These are phyloP conservation scores for Struthio camelus DNA, from an alignment of 2,113 vertebrate species.

Conservation along the genomic window DNA sequence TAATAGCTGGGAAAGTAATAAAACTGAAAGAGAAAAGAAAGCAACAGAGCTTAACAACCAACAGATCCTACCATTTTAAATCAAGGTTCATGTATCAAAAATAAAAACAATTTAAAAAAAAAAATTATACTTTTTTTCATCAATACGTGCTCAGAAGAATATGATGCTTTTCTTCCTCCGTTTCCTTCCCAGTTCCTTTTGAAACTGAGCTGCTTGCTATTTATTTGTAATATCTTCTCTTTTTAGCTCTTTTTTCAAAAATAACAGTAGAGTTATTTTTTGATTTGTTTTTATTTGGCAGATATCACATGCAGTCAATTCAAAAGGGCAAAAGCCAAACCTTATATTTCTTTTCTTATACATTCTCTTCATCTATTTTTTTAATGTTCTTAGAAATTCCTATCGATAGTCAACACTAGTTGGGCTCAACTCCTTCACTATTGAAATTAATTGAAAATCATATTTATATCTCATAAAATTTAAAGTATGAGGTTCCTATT, in stretches of 20 bases:
- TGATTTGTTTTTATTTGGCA: not conserved
- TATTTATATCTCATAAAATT: not conserved
- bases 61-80: not conserved
- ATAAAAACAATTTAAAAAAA: not conserved
- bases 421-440: not conserved
- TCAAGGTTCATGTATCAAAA: not conserved
- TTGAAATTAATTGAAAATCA: not conserved
- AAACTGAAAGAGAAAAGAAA: not conserved
- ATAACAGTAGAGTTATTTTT: not conserved
- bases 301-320: accelerated
- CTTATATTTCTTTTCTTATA: not conserved
- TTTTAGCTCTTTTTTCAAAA: not conserved
- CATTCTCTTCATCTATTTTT: not conserved
- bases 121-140: not conserved
- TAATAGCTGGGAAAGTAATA: not conserved
- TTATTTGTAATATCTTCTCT: not conserved
- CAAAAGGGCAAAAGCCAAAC: not conserved
- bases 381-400: not conserved
- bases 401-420: not conserved
- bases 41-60: not conserved
- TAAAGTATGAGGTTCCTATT: not conserved
- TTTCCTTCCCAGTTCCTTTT: not conserved
- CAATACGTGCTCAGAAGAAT: not conserved
- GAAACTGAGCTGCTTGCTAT: not conserved
- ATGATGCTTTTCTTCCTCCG: too few species aligned